Percentiles rank a stretch among this genome's conserved stretches.
These are phyloP conservation scores for Sebastes schlegelii DNA, from an alignment of 2,113 vertebrate species.

Conservation along the genomic window DNA sequence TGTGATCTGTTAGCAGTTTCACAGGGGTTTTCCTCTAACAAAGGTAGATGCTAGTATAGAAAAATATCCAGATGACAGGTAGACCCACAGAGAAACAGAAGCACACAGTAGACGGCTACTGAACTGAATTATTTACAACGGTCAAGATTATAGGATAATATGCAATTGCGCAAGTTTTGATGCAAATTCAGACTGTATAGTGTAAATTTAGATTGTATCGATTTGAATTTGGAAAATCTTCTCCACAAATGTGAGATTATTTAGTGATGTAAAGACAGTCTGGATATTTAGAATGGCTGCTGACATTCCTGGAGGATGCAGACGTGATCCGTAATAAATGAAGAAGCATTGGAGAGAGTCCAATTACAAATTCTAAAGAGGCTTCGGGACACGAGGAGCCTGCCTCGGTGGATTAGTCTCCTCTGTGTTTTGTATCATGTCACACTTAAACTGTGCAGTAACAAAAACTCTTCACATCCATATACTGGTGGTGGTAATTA, in stretches of 20 bases:
- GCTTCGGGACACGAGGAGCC: constrained; percentile 9
- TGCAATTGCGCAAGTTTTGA: not conserved
- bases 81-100: not conserved
- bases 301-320: constrained; percentile 18
- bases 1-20: not conserved
- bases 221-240: not conserved
- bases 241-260: not conserved
- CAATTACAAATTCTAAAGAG: constrained; percentile 4
- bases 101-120: not conserved
- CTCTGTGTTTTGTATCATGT: constrained; percentile 3
- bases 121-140: not conserved
- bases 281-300: constrained; percentile 4
- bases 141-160: not conserved
- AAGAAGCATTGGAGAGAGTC: constrained; percentile 13
- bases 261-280: not conserved
- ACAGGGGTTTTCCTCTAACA: not conserved
- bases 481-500: constrained; percentile 27
- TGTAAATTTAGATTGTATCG: not conserved
- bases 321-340: not conserved
- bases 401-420: constrained; percentile 6
- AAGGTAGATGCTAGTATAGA: not conserved
- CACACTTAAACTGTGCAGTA: constrained; percentile 3
- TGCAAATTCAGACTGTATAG: not conserved
- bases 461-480: constrained; percentile 22
- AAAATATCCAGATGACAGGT: not conserved